Evolutionary conservation across 2,797 vertebrate species (phyloP).

Genomic region (Pseudochaenichthys georgianus): DNA sequence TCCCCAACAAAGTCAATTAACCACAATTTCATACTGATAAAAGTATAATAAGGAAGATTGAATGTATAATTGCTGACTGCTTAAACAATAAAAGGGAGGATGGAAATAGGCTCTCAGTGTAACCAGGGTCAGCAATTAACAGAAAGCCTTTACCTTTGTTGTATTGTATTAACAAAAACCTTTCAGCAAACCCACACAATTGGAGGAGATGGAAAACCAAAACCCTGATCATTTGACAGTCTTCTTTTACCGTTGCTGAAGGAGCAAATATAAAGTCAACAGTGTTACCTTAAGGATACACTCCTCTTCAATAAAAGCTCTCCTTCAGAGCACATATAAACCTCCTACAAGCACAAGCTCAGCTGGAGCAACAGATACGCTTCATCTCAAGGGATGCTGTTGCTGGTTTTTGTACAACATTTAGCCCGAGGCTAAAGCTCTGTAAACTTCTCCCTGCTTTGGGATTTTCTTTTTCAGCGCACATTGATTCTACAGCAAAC

Average conservation of each 20-base stretch:
- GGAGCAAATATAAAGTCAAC: slow-evolving; percentile 74
- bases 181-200: slow-evolving; percentile 55
- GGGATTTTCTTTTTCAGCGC: slow-evolving; percentile 79
- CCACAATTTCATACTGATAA: slow-evolving; percentile 82
- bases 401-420: slow-evolving; percentile 85
- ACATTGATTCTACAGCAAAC: slow-evolving; percentile 81
- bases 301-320: slow-evolving; percentile 75
- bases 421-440: slow-evolving; percentile 82
- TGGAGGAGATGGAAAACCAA: slow-evolving; percentile 63
- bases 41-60: slow-evolving; percentile 77
- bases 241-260: slow-evolving; percentile 54
- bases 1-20: slow-evolving; percentile 86
- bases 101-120: slow-evolving; percentile 48
- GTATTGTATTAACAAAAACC: slow-evolving; percentile 60
- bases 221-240: slow-evolving; percentile 65
- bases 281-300: slow-evolving; percentile 77
- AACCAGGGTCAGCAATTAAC: slow-evolving; percentile 51
- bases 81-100: slow-evolving; percentile 63
- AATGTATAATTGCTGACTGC: slow-evolving; percentile 72
- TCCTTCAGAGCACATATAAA: slow-evolving; percentile 79
- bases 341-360: slow-evolving; percentile 83
- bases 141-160: slow-evolving; percentile 58
- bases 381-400: slow-evolving; percentile 83
- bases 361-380: slow-evolving; percentile 83
- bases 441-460: slow-evolving; percentile 85